Conservation (phyloP, 2,888 invertebrate genomes). For the Agrilus mali region DNA sequence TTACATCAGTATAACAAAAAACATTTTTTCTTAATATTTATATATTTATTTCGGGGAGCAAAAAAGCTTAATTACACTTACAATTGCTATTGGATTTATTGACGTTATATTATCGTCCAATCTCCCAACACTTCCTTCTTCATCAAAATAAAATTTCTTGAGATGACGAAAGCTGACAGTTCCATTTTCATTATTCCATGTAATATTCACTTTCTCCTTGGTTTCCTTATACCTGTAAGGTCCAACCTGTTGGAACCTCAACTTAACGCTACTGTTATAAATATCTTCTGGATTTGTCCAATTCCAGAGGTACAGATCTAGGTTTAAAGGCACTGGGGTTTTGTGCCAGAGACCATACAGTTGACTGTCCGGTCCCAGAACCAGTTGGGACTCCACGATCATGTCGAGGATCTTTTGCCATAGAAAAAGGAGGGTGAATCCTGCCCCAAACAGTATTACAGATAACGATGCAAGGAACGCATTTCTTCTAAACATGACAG, state of each 20-base stretch:
- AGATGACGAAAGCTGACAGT: slow-evolving; percentile 60
- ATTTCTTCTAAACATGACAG: too few relatives aligned
- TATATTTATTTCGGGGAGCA: too few relatives aligned
- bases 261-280: slow-evolving; percentile 39
- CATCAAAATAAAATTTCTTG: slow-evolving; percentile 58
- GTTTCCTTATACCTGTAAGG: slow-evolving; percentile 55
- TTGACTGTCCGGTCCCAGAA: slow-evolving; percentile 45
- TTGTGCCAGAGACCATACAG: slow-evolving; percentile 59
- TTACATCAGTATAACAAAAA: not conserved
- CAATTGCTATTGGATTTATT: slow-evolving; percentile 66
- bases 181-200: slow-evolving; percentile 52
- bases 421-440: slow-evolving; percentile 11
- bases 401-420: slow-evolving; percentile 12
- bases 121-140: slow-evolving; percentile 50
- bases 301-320: slow-evolving; percentile 63
- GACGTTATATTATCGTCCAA: slow-evolving; percentile 58
- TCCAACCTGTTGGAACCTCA: slow-evolving; percentile 42
- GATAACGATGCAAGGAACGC: slow-evolving; percentile 7
- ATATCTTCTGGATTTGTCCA: slow-evolving; percentile 67
- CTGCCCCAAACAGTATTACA: slow-evolving; percentile 7
- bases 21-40: too few relatives aligned
- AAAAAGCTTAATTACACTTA: too few relatives aligned
- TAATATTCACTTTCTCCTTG: slow-evolving; percentile 59
- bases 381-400: slow-evolving; percentile 36
- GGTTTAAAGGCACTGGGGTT: slow-evolving; percentile 46